phyloP scores from a whole-genome alignment of 2,888 invertebrate genomes.

The Yponomeuta malinellus region DNA sequence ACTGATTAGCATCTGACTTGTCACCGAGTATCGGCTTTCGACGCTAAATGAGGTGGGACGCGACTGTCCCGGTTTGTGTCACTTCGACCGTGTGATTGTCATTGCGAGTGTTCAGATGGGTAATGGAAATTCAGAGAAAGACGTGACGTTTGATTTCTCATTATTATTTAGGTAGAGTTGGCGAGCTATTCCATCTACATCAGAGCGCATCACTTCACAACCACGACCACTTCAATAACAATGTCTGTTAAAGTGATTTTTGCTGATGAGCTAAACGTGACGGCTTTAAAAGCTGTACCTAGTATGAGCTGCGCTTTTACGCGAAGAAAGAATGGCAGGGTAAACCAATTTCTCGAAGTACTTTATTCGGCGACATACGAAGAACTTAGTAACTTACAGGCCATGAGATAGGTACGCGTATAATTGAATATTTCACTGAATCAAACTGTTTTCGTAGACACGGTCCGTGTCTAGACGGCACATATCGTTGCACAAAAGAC shows the following conservation, averaged over 20 bases:
- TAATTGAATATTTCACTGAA: constrained; percentile 27
- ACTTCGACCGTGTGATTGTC: constrained; percentile 39
- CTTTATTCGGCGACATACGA: constrained; percentile 35
- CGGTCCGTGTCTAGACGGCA: constrained; percentile 10
- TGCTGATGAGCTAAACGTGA: too few species aligned
- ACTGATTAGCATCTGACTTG: constrained; percentile 73
- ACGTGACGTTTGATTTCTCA: constrained; percentile 23
- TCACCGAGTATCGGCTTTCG: constrained; percentile 48
- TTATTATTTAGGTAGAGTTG: constrained; percentile 12
- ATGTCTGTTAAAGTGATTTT: too few species aligned
- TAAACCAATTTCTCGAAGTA: constrained; percentile 38
- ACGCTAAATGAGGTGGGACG: constrained; percentile 1
- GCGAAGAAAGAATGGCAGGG: constrained; percentile 19
- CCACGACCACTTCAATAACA: too few species aligned
- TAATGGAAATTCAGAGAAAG: neutral
- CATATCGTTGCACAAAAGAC: neutral
- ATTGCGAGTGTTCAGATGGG: constrained; percentile 19
- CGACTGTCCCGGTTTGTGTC: constrained; percentile 31
- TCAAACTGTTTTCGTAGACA: constrained; percentile 14
- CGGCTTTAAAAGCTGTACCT: too few species aligned
- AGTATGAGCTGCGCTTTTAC: too few species aligned
- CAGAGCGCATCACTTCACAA: too few species aligned
- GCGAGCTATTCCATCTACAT: too few species aligned
- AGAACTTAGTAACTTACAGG: constrained; percentile 40
- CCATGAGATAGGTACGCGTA: constrained; percentile 36